Evolutionary conservation across 30 jellyfish, hydroid and myxozoan genomes (phyloP), one percentile per base, ranked within the genome.

Genomic region (Clytia hemisphaerica): DNA sequence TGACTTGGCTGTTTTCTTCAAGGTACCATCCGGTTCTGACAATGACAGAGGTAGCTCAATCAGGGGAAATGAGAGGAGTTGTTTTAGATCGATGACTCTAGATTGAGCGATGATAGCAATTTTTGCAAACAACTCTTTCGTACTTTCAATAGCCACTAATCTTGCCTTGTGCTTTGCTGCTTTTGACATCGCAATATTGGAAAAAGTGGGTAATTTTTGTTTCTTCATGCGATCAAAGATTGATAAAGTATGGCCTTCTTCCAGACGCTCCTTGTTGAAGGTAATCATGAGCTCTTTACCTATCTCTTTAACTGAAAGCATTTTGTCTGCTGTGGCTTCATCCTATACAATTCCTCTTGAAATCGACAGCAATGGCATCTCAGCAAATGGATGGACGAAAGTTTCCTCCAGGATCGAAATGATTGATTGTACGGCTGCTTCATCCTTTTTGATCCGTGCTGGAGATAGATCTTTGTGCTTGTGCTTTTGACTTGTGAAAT

Each of bases 371-470:
- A 42, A n/a, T 42, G 53, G 53, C n/a, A 9, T 12, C n/a, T 42
- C 53, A 42, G 15, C 53, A 42, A 42, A 42, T 42, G 53, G 53
- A 42, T 42, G n/a, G n/a, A n/a, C n/a, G n/a, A 42, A 42, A n/a
- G 53, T 42, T n/a, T 42, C 53, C n/a, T 12, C 15, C n/a, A 42
- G 53, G 53, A 42, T 42, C 53, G 12, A 42, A 9, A 42, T 12
- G 53, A 42, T 42, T 42, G 53, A 42, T 9, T 9, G 15, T 12
- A 40, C n/a, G n/a, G n/a, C n/a, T n/a, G n/a, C n/a, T 22, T 37
- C 76, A 63, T 63, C 76, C 29, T 40, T 63, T 29, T 26, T 35
- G 29, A 63, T 63, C 14, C 76, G 18, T 63, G 72, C 32, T 18
- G 76, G 76, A 18, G 27, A 22, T 21, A 63, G 29, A 37, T 63